Conservation (phyloP, 2,113 vertebrate genomes). For the Sphyrna mokarran region DNA sequence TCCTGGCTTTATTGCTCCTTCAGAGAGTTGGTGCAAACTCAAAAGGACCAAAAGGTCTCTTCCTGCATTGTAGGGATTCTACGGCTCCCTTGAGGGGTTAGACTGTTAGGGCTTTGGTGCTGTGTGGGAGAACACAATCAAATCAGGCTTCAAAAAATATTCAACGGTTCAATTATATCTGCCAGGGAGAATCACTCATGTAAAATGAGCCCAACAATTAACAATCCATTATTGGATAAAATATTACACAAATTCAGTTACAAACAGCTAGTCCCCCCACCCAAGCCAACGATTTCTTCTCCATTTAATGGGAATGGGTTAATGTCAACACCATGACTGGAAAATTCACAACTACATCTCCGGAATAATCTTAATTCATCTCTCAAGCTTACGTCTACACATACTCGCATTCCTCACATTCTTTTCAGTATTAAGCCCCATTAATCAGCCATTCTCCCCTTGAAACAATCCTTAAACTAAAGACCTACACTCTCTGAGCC, state of each 20-base stretch:
- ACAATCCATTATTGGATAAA: background rate
- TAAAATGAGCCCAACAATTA: background rate
- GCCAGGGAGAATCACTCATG: background rate
- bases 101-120: background rate
- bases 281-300: background rate
- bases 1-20: background rate
- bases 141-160: background rate
- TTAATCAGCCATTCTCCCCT: background rate
- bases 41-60: too few relatives aligned
- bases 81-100: background rate
- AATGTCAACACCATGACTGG: background rate
- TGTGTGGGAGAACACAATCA: background rate
- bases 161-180: background rate
- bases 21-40: too few relatives aligned
- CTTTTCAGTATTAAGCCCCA: background rate
- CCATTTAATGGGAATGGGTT: background rate
- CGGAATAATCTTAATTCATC: background rate
- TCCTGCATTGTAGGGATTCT: too few relatives aligned
- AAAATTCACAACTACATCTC: background rate
- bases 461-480: too few relatives aligned
- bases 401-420: background rate
- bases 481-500: too few relatives aligned
- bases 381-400: background rate
- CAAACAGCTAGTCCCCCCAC: background rate
- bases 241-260: background rate